Conservation (phyloP, 2,888 invertebrate species). For the Sarcophaga rosellei region DNA sequence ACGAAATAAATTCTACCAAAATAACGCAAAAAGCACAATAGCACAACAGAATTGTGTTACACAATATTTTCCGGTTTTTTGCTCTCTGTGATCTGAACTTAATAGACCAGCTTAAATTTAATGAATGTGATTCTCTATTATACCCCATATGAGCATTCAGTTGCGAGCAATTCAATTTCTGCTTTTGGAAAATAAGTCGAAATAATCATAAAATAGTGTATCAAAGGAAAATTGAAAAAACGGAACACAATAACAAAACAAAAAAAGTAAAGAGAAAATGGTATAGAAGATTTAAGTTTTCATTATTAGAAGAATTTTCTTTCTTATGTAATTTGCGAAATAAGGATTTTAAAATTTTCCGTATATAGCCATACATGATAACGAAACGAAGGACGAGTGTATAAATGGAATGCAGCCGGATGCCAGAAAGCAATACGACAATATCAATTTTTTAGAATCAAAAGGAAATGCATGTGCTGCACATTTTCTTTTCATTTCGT, state of each 20-base stretch:
- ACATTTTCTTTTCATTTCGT: no score
- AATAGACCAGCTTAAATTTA: no score
- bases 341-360: constrained; percentile 24
- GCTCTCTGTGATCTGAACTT: no score
- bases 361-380: not conserved
- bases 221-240: constrained; percentile 29
- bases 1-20: no score
- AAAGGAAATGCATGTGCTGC: constrained; percentile 44
- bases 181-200: not conserved
- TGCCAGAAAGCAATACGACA: not conserved
- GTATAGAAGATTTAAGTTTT: constrained; percentile 42
- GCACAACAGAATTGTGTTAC: no score
- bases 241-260: rapidly evolving
- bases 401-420: not conserved
- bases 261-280: constrained; percentile 17
- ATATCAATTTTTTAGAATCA: constrained; percentile 35
- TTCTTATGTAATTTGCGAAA: not conserved
- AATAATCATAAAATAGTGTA: no score
- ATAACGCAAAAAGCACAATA: no score
- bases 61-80: no score
- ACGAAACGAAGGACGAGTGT: not conserved
- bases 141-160: not conserved
- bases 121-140: no score
- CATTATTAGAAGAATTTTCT: constrained; percentile 41
- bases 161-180: not conserved